Base-by-base conservation (phyloP, 2,888 invertebrate genomes). In the Euspilapteryx auroguttella region DNA sequence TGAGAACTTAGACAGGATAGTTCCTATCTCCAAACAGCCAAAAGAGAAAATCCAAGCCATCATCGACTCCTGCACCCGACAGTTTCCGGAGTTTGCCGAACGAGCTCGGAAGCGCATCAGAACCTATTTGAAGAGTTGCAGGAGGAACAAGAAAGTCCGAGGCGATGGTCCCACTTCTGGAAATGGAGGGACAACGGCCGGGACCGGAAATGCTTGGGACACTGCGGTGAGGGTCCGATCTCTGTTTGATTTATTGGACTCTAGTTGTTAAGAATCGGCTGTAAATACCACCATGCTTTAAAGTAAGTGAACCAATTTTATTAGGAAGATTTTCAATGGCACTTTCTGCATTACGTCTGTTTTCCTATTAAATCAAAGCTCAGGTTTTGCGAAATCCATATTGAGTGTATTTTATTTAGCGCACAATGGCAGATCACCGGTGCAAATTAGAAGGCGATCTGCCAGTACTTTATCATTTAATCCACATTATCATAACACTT, bases 11-110 rank as follows among this genome's bases (percentile, higher is more conserved):
- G 96, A 96, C 62, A 83, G 96, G 52, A 94, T 94, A 79, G 94
- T 96, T 32, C 96, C 96, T 32, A 96, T 96, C 50, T 95, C 95
- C 29, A 94, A 96, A 56, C 96, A 96, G 68, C 96, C 96, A 6
- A 96, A 96, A 58, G 96, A 96, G 61, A 96, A 96, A 77, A 94
- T 96, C 41, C 95, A 96, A 55, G 96, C 95, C 12, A 96, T 96
- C 55, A 93, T 96, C 37, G 96, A 96, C 61, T 95, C 95, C 12
- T 96, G 96, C 73, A 92, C 94, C 36, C 80, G 96, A 44, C 96
- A 96, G 76, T 96, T 96, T 56, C 95, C 96, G 33, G 96, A 96
- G 69, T 95, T 95, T 52, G 93, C 94, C 33, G 94, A 95, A 56
- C 82, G 96, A 33, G 94, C 96, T 33, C 82, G 96, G 41, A 96